Evolutionary conservation across 2,888 invertebrate genomes (phyloP).

Genomic region (Perizoma flavofasciatum): DNA sequence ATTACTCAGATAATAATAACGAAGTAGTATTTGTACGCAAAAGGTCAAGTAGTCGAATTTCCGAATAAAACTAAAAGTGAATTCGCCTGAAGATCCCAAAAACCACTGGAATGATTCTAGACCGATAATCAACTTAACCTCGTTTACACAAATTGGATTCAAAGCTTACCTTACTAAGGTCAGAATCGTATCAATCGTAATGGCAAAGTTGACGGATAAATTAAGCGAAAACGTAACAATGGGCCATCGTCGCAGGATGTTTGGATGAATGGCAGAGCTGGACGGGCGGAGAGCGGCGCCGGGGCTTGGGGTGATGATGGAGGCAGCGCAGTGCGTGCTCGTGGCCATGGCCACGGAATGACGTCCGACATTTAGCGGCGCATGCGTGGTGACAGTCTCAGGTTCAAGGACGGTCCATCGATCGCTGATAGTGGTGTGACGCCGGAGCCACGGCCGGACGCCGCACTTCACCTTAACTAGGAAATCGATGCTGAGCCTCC

Average conservation of each 20-base stretch:
- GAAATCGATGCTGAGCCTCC: constrained; percentile 55
- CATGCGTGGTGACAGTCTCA: constrained; percentile 61
- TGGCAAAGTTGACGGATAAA: constrained; percentile 66
- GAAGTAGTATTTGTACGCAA: constrained; percentile 1
- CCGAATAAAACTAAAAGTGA: constrained; percentile 43
- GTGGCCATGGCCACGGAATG: constrained; percentile 76
- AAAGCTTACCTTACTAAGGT: constrained; percentile 66
- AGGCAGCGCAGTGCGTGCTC: constrained; percentile 58
- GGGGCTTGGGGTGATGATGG: constrained; percentile 41
- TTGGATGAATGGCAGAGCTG: constrained; percentile 59
- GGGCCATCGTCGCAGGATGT: constrained; percentile 50
- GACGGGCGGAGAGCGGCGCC: constrained; percentile 26
- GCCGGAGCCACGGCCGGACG: constrained; percentile 68
- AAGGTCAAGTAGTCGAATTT: constrained; percentile 32
- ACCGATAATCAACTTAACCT: constrained; percentile 39
- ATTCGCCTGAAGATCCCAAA: constrained; percentile 32
- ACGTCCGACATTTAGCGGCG: constrained; percentile 69
- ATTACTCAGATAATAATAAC: too few relatives aligned
- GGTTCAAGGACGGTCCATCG: constrained; percentile 79
- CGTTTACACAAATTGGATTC: constrained; percentile 49
- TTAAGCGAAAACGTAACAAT: constrained; percentile 49
- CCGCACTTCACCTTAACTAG: constrained; percentile 51
- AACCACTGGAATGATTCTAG: constrained; percentile 34
- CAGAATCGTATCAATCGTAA: constrained; percentile 71
- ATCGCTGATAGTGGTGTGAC: constrained; percentile 61